These are phyloP conservation scores for Masticophis lateralis DNA, from an alignment of 2,797 vertebrate genomes.

Conservation along the genomic window DNA sequence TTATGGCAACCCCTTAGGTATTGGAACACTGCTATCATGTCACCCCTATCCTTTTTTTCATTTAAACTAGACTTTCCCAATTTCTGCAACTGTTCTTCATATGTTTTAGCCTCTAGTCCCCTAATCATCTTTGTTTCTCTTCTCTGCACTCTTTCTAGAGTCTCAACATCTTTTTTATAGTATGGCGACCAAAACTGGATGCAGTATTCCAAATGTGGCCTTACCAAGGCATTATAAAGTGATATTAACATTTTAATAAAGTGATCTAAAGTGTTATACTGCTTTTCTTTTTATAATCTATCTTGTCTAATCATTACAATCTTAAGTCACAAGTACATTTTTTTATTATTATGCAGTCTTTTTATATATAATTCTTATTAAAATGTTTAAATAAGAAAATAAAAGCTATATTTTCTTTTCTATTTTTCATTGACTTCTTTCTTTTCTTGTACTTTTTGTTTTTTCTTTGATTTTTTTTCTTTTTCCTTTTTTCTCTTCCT, in stretches of 20 bases:
- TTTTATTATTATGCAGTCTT: too few relatives aligned
- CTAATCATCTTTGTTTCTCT: neutral
- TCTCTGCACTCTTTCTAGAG: too few relatives aligned
- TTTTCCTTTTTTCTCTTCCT: neutral
- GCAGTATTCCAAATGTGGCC: too few relatives aligned
- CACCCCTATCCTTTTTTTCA: neutral
- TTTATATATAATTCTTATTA: neutral
- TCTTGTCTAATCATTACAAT: too few relatives aligned
- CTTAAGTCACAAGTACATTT: too few relatives aligned
- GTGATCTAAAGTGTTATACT: too few relatives aligned
- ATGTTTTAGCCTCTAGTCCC: neutral
- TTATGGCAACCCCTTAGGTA: neutral
- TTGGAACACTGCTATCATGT: neutral
- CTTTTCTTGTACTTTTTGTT: neutral
- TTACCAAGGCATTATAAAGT: too few relatives aligned
- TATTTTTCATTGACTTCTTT: neutral
- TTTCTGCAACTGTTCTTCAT: neutral
- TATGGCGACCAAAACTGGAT: too few relatives aligned
- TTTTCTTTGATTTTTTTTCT: neutral
- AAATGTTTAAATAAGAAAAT: neutral
- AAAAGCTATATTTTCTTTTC: neutral
- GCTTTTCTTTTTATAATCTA: too few relatives aligned
- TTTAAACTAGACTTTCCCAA: neutral
- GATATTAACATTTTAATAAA: too few relatives aligned
- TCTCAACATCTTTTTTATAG: too few relatives aligned